Evolutionary conservation across 2,888 invertebrate species (phyloP), one percentile per base, ranked within the genome.

Genomic region (Polydrusus pterygomalis): DNA sequence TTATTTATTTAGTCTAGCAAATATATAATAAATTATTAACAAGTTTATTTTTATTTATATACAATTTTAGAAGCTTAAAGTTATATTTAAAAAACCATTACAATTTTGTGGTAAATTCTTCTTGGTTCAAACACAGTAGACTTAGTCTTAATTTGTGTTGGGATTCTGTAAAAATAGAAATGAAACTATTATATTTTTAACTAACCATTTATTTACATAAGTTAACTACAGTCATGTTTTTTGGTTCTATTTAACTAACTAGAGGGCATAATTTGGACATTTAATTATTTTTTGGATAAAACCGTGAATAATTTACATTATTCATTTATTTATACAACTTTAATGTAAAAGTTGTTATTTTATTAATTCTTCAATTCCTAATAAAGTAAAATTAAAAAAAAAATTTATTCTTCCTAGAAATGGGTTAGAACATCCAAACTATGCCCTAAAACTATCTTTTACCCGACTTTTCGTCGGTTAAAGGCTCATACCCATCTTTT

Each of bases 401-500:
- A 43, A 43, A 17, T 17, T 47, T 43, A 13, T 43, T 43, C n/a
- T 47, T 47, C 1, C 47, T 17, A 13, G 13, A 45, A 45, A 40
- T n/a, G n/a, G 2, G 25, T 5, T 34, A 34, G 30, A 34, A 43
- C 15, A 60, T 34, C 58, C 38, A 68, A 56, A 51, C 18, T 25
- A 67, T 17, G 40, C 40, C 54, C 34, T 38, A 67, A 17, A 47
- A 67, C 9, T 68, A 54, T 43, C 18, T 67, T 67, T 34, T 72
- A 49, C 68, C 76, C 58, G 72, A 74, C 76, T 15, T 83, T 78
- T 84, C 83, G 79, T 89, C 89, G 86, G 90, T 90, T 80, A 94
- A 88, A 56, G 96, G 96, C 87, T 96, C 96, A 89, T 92, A 95
- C 88, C 96, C 97, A 83, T 94, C 93, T 84, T 93, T 92, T 84